Base-by-base conservation (phyloP, 2,888 invertebrate species). In the Lepetodrilus schrolli region DNA sequence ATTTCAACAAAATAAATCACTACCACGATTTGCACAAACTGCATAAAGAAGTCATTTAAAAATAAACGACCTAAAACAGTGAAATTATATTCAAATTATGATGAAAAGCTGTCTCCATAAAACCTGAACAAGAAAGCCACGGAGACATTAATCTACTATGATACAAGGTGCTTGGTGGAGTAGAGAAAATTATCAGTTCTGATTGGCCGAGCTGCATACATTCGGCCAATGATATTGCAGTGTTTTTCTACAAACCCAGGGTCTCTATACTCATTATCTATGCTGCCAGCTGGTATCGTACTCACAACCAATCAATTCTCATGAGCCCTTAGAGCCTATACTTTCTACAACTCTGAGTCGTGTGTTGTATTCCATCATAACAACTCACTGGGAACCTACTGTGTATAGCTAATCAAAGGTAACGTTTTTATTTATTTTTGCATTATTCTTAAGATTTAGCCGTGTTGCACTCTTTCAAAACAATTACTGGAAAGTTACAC, bases 201-300 rank as follows among this genome's bases (percentile, higher is more conserved):
- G 58, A 58, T 58, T 58, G 58, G 58, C 34, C n/a, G 58, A 58
- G 30, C n/a, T 30, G 34, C 13, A 17, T 26, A 17, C 17, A 58
- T 17, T 58, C 17, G 30, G 10, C 58, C 58, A 58, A 58, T 58
- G 26, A 58, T 17, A 58, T 17, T 23, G 5, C n/a, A 58, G 58
- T 21, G 58, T 58, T 26, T 26, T 17, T 30, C 30, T 30, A 10
- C 58, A 30, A 30, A 30, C 17, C 58, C 30, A 30, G 30, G 26
- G n/a, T n/a, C n/a, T n/a, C n/a, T n/a, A n/a, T 23, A 23, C 30
- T 58, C 58, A 58, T 58, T 58, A 58, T 58, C 58, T 58, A 58
- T 58, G 58, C 58, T 58, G 10, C 26, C 58, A 58, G 58, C 58
- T 58, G 58, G 30, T n/a, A 23, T 13, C 58, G 13, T 8, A 34